These are phyloP conservation scores for Nomada lathburiana DNA, from an alignment of 2,888 invertebrate species.

Conservation along the genomic window DNA sequence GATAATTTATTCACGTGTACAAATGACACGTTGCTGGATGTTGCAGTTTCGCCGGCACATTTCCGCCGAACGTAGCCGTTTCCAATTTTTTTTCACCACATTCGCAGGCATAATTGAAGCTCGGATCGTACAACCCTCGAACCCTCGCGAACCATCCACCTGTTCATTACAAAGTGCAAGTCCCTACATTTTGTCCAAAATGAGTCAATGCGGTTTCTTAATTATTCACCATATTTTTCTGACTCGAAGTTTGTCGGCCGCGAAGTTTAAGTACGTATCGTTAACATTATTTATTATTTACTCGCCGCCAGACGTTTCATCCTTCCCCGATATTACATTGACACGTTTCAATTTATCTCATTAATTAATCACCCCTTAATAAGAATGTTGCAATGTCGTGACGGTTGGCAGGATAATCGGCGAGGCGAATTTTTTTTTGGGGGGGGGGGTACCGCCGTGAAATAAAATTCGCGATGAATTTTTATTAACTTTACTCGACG, in stretches of 20 bases:
- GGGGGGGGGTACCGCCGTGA: no score
- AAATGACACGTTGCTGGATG: no score
- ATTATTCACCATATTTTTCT: not conserved
- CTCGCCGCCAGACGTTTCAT: not conserved
- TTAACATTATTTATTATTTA: slow-evolving; percentile 7
- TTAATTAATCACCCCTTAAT: slow-evolving; percentile 28
- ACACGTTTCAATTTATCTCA: slow-evolving; percentile 28
- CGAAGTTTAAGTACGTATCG: slow-evolving; percentile 19
- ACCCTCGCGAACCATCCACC: slow-evolving; percentile 17
- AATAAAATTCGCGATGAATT: not conserved
- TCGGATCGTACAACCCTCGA: slow-evolving; percentile 16
- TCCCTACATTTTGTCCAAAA: not conserved
- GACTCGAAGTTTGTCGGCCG: not conserved
- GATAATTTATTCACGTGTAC: no score
- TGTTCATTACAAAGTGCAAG: slow-evolving; percentile 17
- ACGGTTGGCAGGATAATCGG: not conserved
- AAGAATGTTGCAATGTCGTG: not conserved
- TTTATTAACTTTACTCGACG: not conserved
- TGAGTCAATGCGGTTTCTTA: slow-evolving; percentile 16
- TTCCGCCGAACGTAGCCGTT: not conserved
- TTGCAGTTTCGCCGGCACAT: not conserved
- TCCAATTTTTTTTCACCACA: not conserved
- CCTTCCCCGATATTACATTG: not conserved
- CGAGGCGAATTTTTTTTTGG: not conserved
- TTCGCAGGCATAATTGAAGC: slow-evolving; percentile 6